Percentiles rank a stretch among this genome's conserved stretches.
Evolutionary conservation across 64 coral and sea anemone genomes (phyloP).

Genomic region (Actinia equina): DNA sequence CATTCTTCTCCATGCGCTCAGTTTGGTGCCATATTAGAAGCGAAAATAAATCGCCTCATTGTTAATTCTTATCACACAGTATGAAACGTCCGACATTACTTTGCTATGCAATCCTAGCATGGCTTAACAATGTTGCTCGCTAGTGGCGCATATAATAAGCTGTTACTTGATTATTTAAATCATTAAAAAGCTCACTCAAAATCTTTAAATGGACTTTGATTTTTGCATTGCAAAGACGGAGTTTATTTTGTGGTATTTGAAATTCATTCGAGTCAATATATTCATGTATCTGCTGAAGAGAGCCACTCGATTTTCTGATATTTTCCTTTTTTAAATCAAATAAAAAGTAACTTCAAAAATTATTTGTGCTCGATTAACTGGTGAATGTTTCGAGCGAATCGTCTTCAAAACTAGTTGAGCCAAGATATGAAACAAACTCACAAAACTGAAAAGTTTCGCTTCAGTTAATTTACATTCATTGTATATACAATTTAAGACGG

Average conservation of each 20-base stretch:
- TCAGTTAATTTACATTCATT: neutral
- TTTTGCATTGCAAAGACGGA: neutral
- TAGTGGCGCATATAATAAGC: neutral
- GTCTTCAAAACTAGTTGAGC: neutral
- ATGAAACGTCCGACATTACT: constrained; percentile 8
- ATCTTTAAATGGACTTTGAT: constrained; percentile 16
- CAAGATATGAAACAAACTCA: constrained; percentile 29
- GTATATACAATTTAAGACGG: constrained; percentile 12
- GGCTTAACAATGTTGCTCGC: constrained; percentile 10
- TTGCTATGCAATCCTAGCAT: neutral
- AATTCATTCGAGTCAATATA: neutral
- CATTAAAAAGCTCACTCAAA: neutral
- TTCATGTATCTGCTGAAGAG: neutral
- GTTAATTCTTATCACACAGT: constrained; percentile 20
- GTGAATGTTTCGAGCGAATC: constrained; percentile 16
- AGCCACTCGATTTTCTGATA: constrained; percentile 3
- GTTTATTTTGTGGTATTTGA: neutral
- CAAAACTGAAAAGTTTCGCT: constrained; percentile 31
- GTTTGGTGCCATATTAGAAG: constrained; percentile 15
- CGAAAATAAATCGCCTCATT: constrained; percentile 13
- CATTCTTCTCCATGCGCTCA: neutral
- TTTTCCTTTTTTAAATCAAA: neutral
- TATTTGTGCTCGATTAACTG: neutral
- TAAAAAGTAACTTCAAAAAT: constrained; percentile 7
- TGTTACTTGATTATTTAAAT: constrained; percentile 2